These are phyloP conservation scores for Plecturocebus donacophilus DNA, from an alignment of 2,113 vertebrate species.

Conservation along the genomic window DNA sequence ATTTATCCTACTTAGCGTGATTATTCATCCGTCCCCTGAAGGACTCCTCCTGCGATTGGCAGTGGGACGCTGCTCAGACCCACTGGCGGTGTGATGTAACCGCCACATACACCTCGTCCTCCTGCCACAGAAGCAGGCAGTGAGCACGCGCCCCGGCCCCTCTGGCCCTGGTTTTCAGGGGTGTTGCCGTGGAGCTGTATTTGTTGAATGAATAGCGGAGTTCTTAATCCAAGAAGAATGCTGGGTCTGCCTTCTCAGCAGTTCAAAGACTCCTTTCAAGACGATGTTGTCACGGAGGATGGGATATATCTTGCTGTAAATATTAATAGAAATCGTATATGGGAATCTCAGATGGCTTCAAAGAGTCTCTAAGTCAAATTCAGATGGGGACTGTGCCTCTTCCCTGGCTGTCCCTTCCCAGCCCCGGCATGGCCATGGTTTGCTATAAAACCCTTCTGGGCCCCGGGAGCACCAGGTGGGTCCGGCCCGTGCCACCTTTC, in stretches of 20 bases:
- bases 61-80: background rate
- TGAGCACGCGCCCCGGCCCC: accelerated
- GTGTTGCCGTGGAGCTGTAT: accelerated
- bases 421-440: accelerated
- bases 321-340: background rate
- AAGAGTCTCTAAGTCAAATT: background rate
- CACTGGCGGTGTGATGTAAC: accelerated
- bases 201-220: background rate
- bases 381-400: background rate
- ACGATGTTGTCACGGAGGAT: background rate
- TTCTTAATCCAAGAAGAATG: background rate
- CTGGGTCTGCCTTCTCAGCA: background rate
- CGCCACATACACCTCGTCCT: accelerated
- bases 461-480: accelerated
- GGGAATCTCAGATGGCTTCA: background rate
- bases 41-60: background rate
- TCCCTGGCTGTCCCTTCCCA: accelerated
- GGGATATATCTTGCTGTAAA: background rate
- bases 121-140: background rate
- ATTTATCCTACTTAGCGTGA: background rate
- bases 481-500: accelerated
- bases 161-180: background rate
- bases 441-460: accelerated
- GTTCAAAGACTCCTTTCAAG: background rate
- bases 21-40: background rate